A percentile compares a stretch with the other conserved stretches of the same genome.
Conservation (phyloP, 2,888 invertebrate genomes). For the Endotricha flammealis region DNA sequence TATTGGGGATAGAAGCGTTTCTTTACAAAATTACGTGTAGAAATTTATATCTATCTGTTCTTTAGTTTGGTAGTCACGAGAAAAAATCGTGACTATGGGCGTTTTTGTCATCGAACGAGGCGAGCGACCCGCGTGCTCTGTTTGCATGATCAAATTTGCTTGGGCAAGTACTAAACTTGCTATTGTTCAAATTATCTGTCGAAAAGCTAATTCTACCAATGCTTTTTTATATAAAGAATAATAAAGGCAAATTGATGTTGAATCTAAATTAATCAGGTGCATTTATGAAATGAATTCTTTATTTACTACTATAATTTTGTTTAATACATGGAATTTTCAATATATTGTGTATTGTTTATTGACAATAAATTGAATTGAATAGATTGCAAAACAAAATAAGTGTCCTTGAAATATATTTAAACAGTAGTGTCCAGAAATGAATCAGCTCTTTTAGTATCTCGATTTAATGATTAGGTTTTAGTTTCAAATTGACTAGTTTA, state of each 20-base stretch:
- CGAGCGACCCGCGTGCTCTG: slow-evolving; percentile 31
- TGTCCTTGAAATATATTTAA: background rate
- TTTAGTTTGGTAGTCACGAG: slow-evolving; percentile 49
- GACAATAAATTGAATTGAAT: no score
- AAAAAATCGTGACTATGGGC: slow-evolving; percentile 49
- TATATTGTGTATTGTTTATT: no score
- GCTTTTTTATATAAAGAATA: no score
- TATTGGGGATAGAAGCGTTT: slow-evolving; percentile 18
- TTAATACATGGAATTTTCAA: no score
- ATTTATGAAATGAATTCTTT: no score
- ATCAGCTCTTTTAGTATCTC: background rate
- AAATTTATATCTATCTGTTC: slow-evolving; percentile 24
- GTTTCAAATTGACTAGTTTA: background rate
- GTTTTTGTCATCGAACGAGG: slow-evolving; percentile 41
- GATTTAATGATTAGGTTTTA: background rate
- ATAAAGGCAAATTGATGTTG: no score
- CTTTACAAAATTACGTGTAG: slow-evolving; percentile 24
- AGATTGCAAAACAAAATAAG: background rate
- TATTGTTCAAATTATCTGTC: no score
- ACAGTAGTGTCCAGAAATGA: background rate
- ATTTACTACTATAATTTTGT: no score
- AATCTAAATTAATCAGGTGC: no score
- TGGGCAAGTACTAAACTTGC: slow-evolving; percentile 8
- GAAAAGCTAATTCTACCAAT: no score
- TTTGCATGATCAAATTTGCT: slow-evolving; percentile 19